phyloP scores from a whole-genome alignment of 2,797 vertebrate genomes.

The Myoxocephalus aenaeus region DNA sequence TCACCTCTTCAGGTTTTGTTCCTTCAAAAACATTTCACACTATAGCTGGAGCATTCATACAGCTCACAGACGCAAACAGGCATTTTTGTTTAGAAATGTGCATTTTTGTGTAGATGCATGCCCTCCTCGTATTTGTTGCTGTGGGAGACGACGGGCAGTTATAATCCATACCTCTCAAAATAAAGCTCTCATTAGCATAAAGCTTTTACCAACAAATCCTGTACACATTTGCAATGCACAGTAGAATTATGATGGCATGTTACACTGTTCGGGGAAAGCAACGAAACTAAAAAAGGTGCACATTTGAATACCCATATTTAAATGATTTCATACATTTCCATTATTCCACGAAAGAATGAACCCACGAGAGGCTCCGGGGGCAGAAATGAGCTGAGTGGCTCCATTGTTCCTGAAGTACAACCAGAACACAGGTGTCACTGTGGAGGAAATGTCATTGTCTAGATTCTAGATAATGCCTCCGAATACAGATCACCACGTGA shows the following conservation, averaged over 20 bases:
- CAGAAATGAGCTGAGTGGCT: conserved; percentile 2
- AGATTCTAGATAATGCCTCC: not conserved
- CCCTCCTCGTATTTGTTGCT: not conserved
- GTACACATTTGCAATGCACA: not conserved
- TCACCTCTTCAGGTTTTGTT: conserved; percentile 19
- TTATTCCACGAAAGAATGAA: not conserved
- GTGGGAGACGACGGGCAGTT: conserved; percentile 5
- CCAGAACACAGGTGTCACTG: not conserved
- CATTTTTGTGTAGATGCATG: conserved; percentile 4
- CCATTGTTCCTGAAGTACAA: not conserved
- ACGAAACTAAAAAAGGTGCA: not conserved
- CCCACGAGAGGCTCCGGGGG: not conserved
- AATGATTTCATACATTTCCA: not conserved
- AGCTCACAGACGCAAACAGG: conserved; percentile 19
- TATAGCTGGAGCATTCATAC: conserved; percentile 5
- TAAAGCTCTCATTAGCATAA: conserved; percentile 13
- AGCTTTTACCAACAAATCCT: not conserved
- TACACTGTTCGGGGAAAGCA: not conserved
- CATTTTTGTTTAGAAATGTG: conserved; percentile 20
- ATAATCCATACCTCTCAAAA: conserved; percentile 22
- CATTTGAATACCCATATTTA: not conserved
- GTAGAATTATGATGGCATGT: not conserved
- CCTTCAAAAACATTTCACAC: conserved; percentile 2
- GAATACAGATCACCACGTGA: not conserved
- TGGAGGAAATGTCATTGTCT: not conserved